Percentiles rank a stretch among this genome's conserved stretches.
phyloP scores from a whole-genome alignment of 2,888 invertebrate species.

The Hemicrepidius hirtus region DNA sequence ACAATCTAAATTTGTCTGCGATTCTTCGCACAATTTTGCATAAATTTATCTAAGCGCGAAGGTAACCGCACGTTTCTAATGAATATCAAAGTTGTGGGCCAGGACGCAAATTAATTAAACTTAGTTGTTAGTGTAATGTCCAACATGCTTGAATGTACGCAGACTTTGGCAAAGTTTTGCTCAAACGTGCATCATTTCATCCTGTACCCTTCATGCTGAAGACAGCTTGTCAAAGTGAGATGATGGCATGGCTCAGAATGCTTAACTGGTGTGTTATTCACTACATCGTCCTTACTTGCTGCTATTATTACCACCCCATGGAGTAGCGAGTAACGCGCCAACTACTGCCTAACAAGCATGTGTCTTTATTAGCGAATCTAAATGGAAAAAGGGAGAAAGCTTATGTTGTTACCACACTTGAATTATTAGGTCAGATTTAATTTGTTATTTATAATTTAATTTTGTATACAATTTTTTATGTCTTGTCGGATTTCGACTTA shows the following conservation, averaged over 20 bases:
- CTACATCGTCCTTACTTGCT: not conserved
- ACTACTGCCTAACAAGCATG: slow-evolving; percentile 16
- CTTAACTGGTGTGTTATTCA: not conserved
- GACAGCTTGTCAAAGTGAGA: slow-evolving; percentile 14
- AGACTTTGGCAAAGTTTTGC: not conserved
- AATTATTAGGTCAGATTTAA: too few relatives aligned
- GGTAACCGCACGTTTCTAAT: slow-evolving; percentile 20
- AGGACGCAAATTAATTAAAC: slow-evolving; percentile 18
- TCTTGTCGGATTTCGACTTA: too few relatives aligned
- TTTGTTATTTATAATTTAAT: too few relatives aligned
- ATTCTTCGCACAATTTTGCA: slow-evolving; percentile 12
- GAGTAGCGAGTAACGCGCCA: slow-evolving; percentile 11
- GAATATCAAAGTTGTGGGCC: slow-evolving; percentile 18
- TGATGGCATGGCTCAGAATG: not conserved
- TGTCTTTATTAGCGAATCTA: not conserved
- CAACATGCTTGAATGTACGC: slow-evolving; percentile 3
- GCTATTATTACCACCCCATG: slow-evolving; percentile 26
- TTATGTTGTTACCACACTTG: too few relatives aligned
- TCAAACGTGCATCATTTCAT: not conserved
- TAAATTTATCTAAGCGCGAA: slow-evolving; percentile 6
- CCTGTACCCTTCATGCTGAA: not conserved
- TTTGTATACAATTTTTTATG: too few relatives aligned
- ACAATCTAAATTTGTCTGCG: not conserved
- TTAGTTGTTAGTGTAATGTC: slow-evolving; percentile 14
- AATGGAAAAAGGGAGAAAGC: not conserved